Base-by-base conservation (phyloP, 2,113 vertebrate species). In the Neogale vison region DNA sequence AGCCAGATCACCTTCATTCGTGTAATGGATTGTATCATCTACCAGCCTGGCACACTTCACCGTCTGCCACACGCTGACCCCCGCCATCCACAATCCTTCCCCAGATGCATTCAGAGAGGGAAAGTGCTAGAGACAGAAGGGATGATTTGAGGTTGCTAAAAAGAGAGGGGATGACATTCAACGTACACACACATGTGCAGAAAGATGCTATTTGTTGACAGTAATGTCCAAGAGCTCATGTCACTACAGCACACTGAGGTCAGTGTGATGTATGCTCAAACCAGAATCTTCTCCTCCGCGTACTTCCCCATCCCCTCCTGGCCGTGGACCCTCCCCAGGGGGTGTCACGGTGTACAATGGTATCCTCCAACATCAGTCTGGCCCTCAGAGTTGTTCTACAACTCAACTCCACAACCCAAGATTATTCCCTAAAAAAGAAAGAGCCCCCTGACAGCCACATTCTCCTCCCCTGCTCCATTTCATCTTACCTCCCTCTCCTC, bases 1-100 rank as follows among this genome's bases (percentile, higher is more conserved):
- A 34, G 63, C 94, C 71, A 89, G 69, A 87, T 79, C 6, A 9
- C 34, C 57, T 95, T 76, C 91, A 80, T 91, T 91, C 72, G 76
- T 57, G 79, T 15, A 59, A 45, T 0, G 52, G 45, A 91, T 89
- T 95, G 92, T 61, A 69, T 36, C 42, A 24, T 4, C 71, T 39
- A 55, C 52, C 34, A 14, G 80, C 65, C 76, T 31, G 17, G n/a
- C 18, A 29, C 4, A 52, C 15, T 17, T 36, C 31, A 6, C 0
- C 42, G 3, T 0, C 69, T 47, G 42, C 34, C 69, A 59, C 50
- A 50, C 45, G 31, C 7, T 12, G 36, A 69, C 57, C 57, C 21
- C 72, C 31, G 26, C 34, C 72, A 50, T 4, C 24, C 52, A 67
- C 26, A 6, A 15, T 15, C 10, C 72, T 77, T 69, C 24, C 21